Conservation (phyloP, 2,888 invertebrate genomes). For the Lycophotia porphyrea region DNA sequence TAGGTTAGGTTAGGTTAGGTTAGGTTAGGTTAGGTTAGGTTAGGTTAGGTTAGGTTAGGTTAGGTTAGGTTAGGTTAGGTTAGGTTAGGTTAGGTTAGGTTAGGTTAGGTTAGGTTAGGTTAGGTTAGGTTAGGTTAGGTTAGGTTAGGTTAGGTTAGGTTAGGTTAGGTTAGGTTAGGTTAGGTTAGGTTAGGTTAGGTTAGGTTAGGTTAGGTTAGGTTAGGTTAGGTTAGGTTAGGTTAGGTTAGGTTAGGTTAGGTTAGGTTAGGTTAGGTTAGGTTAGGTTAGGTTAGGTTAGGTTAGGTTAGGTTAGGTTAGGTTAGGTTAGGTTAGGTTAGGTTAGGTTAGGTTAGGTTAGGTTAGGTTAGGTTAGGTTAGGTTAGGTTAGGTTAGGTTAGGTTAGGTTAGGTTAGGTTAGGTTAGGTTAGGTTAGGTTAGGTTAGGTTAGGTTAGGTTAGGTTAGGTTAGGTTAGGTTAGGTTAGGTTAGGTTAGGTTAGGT, state of each 20-base stretch:
- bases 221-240: conserved; percentile 64
- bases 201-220: conserved; percentile 63
- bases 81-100: too few species aligned
- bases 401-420: conserved; percentile 54
- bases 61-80: too few species aligned
- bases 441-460: conserved; percentile 34
- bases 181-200: conserved; percentile 43
- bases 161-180: conserved; percentile 21
- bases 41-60: too few species aligned
- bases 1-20: too few species aligned
- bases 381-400: conserved; percentile 47
- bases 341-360: conserved; percentile 47
- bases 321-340: conserved; percentile 36
- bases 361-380: conserved; percentile 42
- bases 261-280: conserved; percentile 62
- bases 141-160: too few species aligned
- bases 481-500: conserved; percentile 40
- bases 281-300: conserved; percentile 56
- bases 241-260: conserved; percentile 62
- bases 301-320: conserved; percentile 54
- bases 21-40: too few species aligned
- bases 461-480: conserved; percentile 33
- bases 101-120: too few species aligned
- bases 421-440: conserved; percentile 58
- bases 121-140: conserved; percentile 52